Conservation (phyloP, 1,140 invertebrate genomes). For the Dreissena polymorpha region DNA sequence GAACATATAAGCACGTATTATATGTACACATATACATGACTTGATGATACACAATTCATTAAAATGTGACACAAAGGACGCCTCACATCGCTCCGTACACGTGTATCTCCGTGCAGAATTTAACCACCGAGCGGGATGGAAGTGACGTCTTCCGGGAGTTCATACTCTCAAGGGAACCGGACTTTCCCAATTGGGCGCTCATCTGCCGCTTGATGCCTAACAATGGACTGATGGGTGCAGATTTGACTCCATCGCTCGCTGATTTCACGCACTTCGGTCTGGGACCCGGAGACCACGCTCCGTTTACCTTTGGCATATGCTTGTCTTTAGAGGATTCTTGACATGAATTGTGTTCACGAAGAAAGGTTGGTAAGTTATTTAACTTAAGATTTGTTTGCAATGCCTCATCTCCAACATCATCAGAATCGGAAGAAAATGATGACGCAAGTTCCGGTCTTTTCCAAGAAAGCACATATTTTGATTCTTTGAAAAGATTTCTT, state of each 20-base stretch:
- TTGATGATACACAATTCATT: no score
- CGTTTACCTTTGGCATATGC: not conserved
- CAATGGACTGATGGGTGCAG: constrained; percentile 30
- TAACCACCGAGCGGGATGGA: constrained; percentile 9
- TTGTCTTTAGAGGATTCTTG: not conserved
- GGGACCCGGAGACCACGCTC: not conserved
- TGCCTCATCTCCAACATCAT: not conserved
- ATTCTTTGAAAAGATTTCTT: constrained; percentile 20
- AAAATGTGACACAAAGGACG: no score
- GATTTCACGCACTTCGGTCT: not conserved
- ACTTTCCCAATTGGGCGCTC: not conserved
- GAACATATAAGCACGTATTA: no score
- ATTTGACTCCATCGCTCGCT: not conserved
- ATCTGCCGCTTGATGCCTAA: constrained; percentile 13
- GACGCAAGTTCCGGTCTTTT: constrained; percentile 26
- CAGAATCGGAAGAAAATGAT: constrained; percentile 47
- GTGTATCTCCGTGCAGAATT: constrained; percentile 47
- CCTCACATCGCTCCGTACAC: not conserved
- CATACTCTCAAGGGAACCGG: not conserved
- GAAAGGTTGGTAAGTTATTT: no score
- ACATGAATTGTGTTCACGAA: not conserved
- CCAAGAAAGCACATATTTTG: not conserved
- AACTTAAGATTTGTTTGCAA: not conserved
- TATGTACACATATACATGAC: no score
- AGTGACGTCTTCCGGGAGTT: constrained; percentile 30